A percentile compares a stretch with the other conserved stretches of the same genome.
Evolutionary conservation across 2,797 vertebrate species (phyloP).

Genomic region (Paguma larvata): DNA sequence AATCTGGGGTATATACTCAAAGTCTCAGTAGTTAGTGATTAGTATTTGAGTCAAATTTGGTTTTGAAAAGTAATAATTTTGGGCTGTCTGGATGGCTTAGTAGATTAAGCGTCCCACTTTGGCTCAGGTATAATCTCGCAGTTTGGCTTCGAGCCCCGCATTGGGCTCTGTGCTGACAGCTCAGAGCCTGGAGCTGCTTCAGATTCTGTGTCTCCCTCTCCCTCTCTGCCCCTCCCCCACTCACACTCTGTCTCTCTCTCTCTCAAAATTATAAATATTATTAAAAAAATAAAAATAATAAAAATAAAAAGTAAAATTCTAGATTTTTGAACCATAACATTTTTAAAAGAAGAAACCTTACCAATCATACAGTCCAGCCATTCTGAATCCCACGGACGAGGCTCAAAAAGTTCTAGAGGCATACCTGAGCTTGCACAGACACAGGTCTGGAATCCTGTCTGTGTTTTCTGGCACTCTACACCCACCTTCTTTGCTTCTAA

Average conservation of each 20-base stretch:
- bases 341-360: background rate
- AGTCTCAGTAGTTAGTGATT: background rate
- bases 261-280: too few species aligned
- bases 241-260: too few species aligned
- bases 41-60: background rate
- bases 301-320: slow-evolving; percentile 17
- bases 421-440: background rate
- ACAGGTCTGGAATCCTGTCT: rapidly evolving
- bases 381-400: background rate
- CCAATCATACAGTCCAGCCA: background rate
- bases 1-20: background rate
- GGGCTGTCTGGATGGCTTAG: too few species aligned
- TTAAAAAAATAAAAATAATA: background rate
- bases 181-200: too few species aligned
- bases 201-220: too few species aligned
- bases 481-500: background rate
- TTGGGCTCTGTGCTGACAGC: too few species aligned
- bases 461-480: too few species aligned
- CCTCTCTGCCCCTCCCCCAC: too few species aligned
- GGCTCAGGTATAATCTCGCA: too few species aligned
- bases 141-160: too few species aligned
- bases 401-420: background rate
- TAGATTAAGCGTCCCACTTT: too few species aligned
- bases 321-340: background rate
- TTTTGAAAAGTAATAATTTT: slow-evolving; percentile 34